Evolutionary conservation across 1,140 invertebrate genomes (phyloP), one percentile per base, ranked within the genome.

Genomic region (Trachymyrmex cornetzi): DNA sequence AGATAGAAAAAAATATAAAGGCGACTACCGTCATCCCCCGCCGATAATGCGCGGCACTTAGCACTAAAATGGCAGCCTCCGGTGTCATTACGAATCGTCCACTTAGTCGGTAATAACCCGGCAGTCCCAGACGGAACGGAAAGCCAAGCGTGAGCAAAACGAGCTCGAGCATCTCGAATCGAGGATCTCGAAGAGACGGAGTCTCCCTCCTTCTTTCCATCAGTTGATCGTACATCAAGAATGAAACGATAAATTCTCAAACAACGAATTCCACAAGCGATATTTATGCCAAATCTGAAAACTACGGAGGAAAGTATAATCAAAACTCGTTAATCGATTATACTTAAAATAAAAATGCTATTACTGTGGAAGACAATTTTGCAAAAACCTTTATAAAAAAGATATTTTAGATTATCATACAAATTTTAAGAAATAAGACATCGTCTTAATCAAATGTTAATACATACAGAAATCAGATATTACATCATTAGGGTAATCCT

Each of bases 41-140:
- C 84, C 89, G 91, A 93, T 93, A 93, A 93, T 91, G 91, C 77
- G 87, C 80, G 87, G 85, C 91, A 93, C 92, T 93, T 92, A 91
- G 85, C 88, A 71, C 87, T 90, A 89, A 93, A 93, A 93, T 92
- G 92, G 89, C 86, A 91, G 89, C 90, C 91, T 90, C 91, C 88
- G 91, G 90, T 92, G 90, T 92, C 89, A 93, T 93, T 92, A 92
- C 91, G 89, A 92, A 92, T 92, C 91, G 92, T 90, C 90, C 91
- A 91, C 87, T 93, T 92, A 90, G 80, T 59, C 66, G 59, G 91
- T 90, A 92, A 93, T 93, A 92, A 92, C 91, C 79, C 87, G 84
- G 86, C 89, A 91, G 88, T 87, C 84, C 67, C 77, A 84, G 87
- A 89, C 87, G 87, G 80, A 88, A 85, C 89, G 81, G 84, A 87